Evolutionary conservation across 2,888 invertebrate genomes (phyloP).

Genomic region (Drosophila birchii): DNA sequence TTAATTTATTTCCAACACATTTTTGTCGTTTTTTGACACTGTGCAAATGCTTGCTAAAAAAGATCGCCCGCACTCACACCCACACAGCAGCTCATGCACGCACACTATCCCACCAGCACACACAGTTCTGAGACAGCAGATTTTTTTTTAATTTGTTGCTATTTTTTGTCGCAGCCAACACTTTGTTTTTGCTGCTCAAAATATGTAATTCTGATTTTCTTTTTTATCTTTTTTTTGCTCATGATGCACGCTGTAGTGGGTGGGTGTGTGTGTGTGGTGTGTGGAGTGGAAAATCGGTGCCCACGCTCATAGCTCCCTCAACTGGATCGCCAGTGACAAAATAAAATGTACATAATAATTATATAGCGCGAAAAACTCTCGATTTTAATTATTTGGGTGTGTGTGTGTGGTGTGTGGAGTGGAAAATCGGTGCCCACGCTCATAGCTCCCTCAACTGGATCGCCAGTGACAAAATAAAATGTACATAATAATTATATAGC

Average conservation of each 20-base stretch:
- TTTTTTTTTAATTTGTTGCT: constrained; percentile 54
- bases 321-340: constrained; percentile 16
- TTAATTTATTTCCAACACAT: not conserved
- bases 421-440: constrained; percentile 43
- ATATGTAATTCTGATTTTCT: constrained; percentile 70
- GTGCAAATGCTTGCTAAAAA: constrained; percentile 70
- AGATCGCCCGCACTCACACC: constrained; percentile 64
- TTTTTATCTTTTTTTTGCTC: constrained; percentile 51
- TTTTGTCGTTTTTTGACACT: constrained; percentile 49
- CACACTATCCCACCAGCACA: constrained; percentile 19
- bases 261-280: constrained; percentile 10
- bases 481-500: constrained; percentile 15
- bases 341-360: constrained; percentile 14
- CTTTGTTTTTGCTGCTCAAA: constrained; percentile 67
- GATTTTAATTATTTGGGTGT: constrained; percentile 43
- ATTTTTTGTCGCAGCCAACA: constrained; percentile 57
- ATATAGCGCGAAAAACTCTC: constrained; percentile 60
- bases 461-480: constrained; percentile 16
- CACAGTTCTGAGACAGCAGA: constrained; percentile 65
- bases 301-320: constrained; percentile 33
- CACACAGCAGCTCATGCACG: constrained; percentile 32
- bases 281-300: constrained; percentile 22
- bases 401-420: constrained; percentile 1
- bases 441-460: constrained; percentile 4
- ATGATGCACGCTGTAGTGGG: constrained; percentile 41